These are phyloP conservation scores for Dufourea novaeangliae DNA, from an alignment of 1,140 invertebrate species.

Conservation along the genomic window DNA sequence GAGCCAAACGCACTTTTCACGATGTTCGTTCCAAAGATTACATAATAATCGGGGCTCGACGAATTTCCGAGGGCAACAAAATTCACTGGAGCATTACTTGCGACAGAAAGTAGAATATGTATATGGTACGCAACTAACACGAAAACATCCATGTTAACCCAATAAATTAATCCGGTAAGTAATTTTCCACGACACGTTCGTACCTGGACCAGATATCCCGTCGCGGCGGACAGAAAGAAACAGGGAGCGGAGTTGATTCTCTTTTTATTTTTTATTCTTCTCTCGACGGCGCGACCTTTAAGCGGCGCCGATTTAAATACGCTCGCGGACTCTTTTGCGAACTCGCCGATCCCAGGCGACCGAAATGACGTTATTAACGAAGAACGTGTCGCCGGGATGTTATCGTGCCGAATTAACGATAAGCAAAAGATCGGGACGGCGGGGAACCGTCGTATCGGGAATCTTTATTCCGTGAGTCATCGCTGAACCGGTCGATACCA, in stretches of 20 bases:
- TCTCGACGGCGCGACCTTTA: conserved; percentile 6
- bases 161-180: conserved; percentile 14
- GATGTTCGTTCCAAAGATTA: not conserved
- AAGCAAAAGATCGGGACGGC: conserved; percentile 54
- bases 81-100: not conserved
- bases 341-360: conserved; percentile 36
- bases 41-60: not conserved
- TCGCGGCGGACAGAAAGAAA: not conserved
- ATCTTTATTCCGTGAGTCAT: conserved; percentile 57
- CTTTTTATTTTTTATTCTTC: not conserved
- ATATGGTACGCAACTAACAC: no score
- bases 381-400: conserved; percentile 61
- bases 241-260: not conserved
- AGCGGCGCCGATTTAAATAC: conserved; percentile 4
- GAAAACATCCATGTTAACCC: not conserved
- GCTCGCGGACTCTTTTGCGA: no score
- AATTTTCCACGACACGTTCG: conserved; percentile 28
- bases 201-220: not conserved
- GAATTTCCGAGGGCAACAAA: not conserved
- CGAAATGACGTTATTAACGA: conserved; percentile 58
- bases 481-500: conserved; percentile 63
- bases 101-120: no score
- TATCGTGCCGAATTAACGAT: conserved; percentile 62
- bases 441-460: conserved; percentile 29
- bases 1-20: not conserved